Base-by-base conservation (phyloP, 1,140 invertebrate species). In the Drosophila gunungcola region DNA sequence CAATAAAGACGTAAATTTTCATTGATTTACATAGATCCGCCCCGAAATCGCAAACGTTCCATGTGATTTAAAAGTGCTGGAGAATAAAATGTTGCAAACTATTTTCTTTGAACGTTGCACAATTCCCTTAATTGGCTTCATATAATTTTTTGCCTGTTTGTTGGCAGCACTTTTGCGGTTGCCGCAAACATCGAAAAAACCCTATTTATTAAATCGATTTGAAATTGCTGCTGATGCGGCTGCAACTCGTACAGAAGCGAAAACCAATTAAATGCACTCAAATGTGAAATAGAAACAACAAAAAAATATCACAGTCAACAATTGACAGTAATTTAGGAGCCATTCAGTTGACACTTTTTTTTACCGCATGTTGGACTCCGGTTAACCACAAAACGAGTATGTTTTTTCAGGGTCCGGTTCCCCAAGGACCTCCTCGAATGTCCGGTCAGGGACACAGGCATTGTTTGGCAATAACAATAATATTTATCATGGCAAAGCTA, bases 211-310 rank as follows among this genome's bases (percentile, higher is more conserved):
- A 56, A 63, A 83, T 74, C 68, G 74, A 78, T 82, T 83, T 73
- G 29, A 52, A 64, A 72, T 70, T 72, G 68, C 65, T 39, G 64
- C n/a, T 29, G 63, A 16, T 68, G 39, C 58, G 43, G 64, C 38
- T 43, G 46, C 57, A 4, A 29, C 9, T 52, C 55, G 21, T 16
- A 32, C 43, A 12, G n/a, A 48, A 56, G 38, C 46, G 51, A 81
- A 65, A 81, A 78, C 78, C 82, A 86, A 70, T 86, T 86, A 86
- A 85, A 82, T 78, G 52, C 52, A 80, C 76, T 85, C 61, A 68
- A 49, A 69, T 73, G 63, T 77, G 64, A 79, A 85, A 80, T 76
- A 63, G 64, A 56, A 65, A 46, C 12, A 68, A 21, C n/a, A 21
- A 55, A 48, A 75, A 62, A 62, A 41, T 34, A 58, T 38, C 25